Percentiles rank a stretch among this genome's conserved stretches.
These are phyloP conservation scores for Alligator mississippiensis DNA, from an alignment of 2,113 vertebrate genomes.

Conservation along the genomic window DNA sequence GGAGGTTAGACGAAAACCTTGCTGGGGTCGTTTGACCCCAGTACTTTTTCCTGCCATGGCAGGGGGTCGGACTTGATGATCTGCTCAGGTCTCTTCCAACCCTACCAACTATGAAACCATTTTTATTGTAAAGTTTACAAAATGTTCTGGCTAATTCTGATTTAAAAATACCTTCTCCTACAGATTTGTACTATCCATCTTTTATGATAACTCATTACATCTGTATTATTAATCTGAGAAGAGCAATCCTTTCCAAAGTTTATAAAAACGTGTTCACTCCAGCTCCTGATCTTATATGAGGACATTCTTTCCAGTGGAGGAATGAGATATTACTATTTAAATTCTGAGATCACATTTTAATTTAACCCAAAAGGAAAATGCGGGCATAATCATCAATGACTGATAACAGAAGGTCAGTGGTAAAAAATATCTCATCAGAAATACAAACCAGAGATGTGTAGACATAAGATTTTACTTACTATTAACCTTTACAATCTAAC, in stretches of 20 bases:
- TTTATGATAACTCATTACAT: neutral
- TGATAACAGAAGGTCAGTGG: neutral
- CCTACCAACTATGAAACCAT: neutral
- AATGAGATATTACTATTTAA: neutral
- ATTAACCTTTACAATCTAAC: neutral
- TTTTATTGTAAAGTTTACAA: neutral
- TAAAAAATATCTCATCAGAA: neutral
- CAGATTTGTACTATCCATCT: neutral
- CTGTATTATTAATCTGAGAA: neutral
- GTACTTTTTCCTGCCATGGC: too few relatives aligned
- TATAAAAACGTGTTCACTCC: neutral
- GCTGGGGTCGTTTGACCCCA: too few relatives aligned
- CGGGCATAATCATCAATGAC: neutral
- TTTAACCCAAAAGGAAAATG: neutral
- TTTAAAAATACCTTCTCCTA: neutral
- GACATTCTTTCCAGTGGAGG: neutral
- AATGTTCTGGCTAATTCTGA: neutral
- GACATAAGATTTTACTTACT: neutral
- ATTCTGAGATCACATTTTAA: neutral
- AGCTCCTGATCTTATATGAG: neutral
- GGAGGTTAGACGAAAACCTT: too few relatives aligned
- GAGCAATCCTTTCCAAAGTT: neutral
- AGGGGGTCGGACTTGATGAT: too few relatives aligned
- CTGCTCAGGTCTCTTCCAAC: too few relatives aligned
- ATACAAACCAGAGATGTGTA: neutral